These are phyloP conservation scores for Channallabes apus DNA, from an alignment of 2,797 vertebrate species.

Conservation along the genomic window DNA sequence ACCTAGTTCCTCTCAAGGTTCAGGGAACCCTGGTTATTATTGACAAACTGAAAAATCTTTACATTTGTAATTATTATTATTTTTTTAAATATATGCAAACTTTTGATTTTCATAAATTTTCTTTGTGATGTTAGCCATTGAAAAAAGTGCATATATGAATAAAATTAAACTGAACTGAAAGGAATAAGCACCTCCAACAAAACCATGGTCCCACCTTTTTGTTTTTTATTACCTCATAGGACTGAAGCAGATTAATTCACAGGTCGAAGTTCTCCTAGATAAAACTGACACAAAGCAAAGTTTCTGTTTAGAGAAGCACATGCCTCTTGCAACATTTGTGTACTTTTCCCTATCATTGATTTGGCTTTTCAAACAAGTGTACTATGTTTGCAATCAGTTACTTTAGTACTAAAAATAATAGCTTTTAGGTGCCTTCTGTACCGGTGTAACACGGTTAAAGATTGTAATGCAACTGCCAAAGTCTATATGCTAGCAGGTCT, in stretches of 20 bases:
- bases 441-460: background rate
- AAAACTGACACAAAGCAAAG: background rate
- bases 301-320: background rate
- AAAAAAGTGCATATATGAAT: too few species aligned
- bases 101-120: too few species aligned
- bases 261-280: background rate
- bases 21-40: too few species aligned
- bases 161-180: too few species aligned
- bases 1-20: too few species aligned
- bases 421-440: background rate
- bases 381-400: background rate
- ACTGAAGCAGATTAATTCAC: background rate
- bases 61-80: too few species aligned
- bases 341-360: too few species aligned
- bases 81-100: too few species aligned
- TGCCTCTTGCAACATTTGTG: too few species aligned
- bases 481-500: background rate
- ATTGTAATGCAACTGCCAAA: background rate
- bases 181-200: background rate
- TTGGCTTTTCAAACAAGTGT: background rate
- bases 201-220: background rate
- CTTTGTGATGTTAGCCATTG: too few species aligned
- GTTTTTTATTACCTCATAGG: background rate
- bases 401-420: background rate
- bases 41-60: too few species aligned